Evolutionary conservation across 2,888 invertebrate genomes (phyloP), one percentile per base, ranked within the genome.

Genomic region (Drosophila ezoana): DNA sequence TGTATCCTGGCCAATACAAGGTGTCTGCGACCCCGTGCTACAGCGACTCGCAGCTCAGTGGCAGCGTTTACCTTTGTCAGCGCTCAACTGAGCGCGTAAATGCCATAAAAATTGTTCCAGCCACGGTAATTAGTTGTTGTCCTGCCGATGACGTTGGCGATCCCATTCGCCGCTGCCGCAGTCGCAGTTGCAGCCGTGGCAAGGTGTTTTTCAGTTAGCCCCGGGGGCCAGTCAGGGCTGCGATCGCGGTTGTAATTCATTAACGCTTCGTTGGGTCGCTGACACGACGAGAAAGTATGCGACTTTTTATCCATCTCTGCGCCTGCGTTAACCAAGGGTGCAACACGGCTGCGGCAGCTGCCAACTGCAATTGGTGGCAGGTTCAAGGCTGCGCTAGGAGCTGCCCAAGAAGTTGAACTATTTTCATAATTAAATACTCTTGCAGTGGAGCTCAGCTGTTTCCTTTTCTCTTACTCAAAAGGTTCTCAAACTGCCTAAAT

Each of bases 111-210:
- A 86, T 87, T 86, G 86, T 89, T 85, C 53, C 88, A 79, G 82
- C 67, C 86, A 89, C 89, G 88, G 86, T 85, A 85, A 87, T 89
- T 86, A 86, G 89, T 86, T 86, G 86, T 84, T 85, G 86, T 87
- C 86, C 89, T 85, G 86, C 70, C 75, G 59, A 76, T 71, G 81
- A 78, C 69, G 64, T 58, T 61, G 77, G 37, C 54, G 51, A 56
- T 58, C 52, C 57, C 48, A 52, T 41, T 45, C 51, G 61, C 51
- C 51, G 61, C 54, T 47, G 65, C 33, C 33, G 37, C 43, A 51
- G 48, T 41, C 18, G 49, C 49, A 10, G 37, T 23, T 14, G 51
- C n/a, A 23, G 37, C 40, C 16, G 0, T 0, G 28, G 52, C 52
- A 52, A 52, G 52, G 52, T 52, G 52, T 52, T 52, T 53, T 73